Base-by-base conservation (phyloP, 1,140 invertebrate species). In the Arion vulgaris region DNA sequence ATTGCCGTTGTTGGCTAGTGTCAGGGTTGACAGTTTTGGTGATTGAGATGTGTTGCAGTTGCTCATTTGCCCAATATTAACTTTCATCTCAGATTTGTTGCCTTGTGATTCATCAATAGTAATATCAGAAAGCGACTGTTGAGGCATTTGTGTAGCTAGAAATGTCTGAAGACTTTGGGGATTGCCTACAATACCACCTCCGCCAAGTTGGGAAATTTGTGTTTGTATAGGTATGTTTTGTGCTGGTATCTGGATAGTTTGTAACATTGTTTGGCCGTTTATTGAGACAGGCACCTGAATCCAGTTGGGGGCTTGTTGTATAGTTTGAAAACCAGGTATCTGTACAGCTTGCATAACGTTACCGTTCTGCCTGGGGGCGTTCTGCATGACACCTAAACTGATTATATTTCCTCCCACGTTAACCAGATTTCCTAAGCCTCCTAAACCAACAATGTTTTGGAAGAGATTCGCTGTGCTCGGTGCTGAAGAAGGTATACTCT, bases 211-310 rank as follows among this genome's bases (percentile, higher is more conserved):
- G 7, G 19, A 62, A 17, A 69, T 38, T 5, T 11, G 73, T 49
- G 73, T 76, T 69, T 76, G 81, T 17, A 76, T n/a, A 0, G 97
- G 97, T 87, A 98, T 80, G 26, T 83, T 84, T 73, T 86, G 85
- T 32, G 86, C 32, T 15, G 85, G 89, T 32, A 87, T 62, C 80
- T 89, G 89, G 34, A 89, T 79, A 17, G 87, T 87, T 69, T 90
- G 88, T 73, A 88, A 73, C 7, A 83, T 84, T 7, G 86, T 98
- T 91, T 98, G 97, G 0, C 97, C 97, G 92, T 96, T 96, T 28
- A 95, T 95, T 13, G 96, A 96, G 79, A 98, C 96, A 0, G 97
- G 97, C 17, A 91, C 88, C 81, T 91, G 90, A n/a, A 91, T 86
- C 32, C 89, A 69, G 45, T 85, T 88, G 28, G 89, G 86, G 36